These are phyloP conservation scores for Parnassius smintheus DNA, from an alignment of 2,888 invertebrate genomes.

Conservation along the genomic window DNA sequence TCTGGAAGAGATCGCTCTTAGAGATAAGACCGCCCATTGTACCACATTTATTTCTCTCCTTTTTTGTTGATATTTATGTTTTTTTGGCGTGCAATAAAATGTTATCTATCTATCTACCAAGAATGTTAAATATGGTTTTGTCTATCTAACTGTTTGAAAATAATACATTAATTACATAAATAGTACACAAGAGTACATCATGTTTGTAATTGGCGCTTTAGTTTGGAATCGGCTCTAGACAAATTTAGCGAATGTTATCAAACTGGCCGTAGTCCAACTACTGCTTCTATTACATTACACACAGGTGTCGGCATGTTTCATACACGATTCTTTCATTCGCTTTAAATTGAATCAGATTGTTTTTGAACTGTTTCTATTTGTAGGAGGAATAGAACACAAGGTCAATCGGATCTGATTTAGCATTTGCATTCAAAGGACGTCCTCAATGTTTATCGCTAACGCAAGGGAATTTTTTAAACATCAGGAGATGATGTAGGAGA, in stretches of 20 bases:
- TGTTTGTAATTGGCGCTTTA: neutral
- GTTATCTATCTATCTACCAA: too few species aligned
- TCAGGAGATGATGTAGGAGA: too few species aligned
- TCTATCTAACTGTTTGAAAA: too few species aligned
- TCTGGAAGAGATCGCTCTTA: too few species aligned
- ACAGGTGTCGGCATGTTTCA: constrained; percentile 52
- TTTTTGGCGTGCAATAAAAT: too few species aligned
- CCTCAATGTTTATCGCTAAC: constrained; percentile 4
- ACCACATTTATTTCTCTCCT: too few species aligned
- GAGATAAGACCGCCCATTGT: too few species aligned
- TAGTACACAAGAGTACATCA: neutral
- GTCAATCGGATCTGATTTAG: constrained; percentile 37
- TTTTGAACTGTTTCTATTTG: constrained; percentile 57
- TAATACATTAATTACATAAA: neutral
- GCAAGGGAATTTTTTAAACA: neutral
- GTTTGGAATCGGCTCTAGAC: constrained; percentile 19
- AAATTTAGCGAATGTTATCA: constrained; percentile 39
- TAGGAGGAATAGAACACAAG: constrained; percentile 65
- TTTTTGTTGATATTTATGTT: too few species aligned
- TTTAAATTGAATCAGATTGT: constrained; percentile 52
- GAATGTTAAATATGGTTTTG: too few species aligned
- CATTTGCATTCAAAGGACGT: constrained; percentile 8
- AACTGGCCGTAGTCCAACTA: constrained; percentile 57
- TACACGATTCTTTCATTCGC: constrained; percentile 51
- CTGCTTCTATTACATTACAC: constrained; percentile 35